phyloP scores from a whole-genome alignment of 2,797 vertebrate species.

The Eulemur rubriventer region DNA sequence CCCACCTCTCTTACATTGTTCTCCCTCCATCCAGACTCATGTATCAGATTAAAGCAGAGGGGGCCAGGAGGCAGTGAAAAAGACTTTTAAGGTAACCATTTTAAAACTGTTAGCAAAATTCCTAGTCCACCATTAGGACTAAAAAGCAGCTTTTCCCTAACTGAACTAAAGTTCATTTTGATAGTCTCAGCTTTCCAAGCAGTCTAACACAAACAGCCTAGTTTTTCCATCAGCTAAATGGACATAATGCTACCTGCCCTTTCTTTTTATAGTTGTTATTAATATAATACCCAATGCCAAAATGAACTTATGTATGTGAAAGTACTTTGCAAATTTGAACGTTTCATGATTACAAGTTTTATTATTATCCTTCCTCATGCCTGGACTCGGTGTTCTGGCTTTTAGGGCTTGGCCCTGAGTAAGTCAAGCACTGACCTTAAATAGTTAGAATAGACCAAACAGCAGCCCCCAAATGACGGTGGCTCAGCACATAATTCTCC shows the following conservation, averaged over 20 bases:
- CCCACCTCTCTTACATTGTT: neutral
- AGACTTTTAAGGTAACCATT: neutral
- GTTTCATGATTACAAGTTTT: neutral
- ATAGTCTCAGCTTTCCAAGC: neutral
- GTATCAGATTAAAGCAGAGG: neutral
- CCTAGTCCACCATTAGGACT: neutral
- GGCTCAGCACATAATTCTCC: neutral
- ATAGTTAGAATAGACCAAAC: neutral
- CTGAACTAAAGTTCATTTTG: neutral
- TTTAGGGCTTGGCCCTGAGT: neutral
- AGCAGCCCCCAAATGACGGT: neutral
- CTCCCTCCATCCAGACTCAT: neutral
- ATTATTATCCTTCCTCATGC: neutral
- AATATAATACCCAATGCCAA: neutral
- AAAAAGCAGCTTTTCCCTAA: neutral
- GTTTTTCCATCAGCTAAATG: neutral
- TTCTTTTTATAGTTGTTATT: neutral
- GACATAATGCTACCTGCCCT: neutral
- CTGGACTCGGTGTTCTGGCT: neutral
- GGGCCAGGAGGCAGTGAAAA: neutral
- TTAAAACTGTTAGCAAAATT: neutral
- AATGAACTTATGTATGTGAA: neutral
- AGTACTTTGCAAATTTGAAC: neutral
- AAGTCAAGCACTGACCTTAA: neutral
- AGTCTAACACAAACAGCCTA: neutral